Evolutionary conservation across 2,888 invertebrate species (phyloP), one percentile per base, ranked within the genome.

Genomic region (Strigamia maritima): DNA sequence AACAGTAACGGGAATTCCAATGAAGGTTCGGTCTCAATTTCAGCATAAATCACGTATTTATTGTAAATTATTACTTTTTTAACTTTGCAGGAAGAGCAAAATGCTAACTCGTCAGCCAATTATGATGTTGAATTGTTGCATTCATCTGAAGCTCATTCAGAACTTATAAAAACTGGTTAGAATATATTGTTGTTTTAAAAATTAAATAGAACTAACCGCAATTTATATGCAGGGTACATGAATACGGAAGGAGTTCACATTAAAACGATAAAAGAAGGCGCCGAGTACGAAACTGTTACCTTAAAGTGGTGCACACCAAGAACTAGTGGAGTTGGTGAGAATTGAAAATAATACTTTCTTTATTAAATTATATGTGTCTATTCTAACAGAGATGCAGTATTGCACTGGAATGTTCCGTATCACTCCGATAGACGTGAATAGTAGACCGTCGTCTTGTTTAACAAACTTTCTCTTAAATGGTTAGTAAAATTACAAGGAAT

Each of bases 121-220:
- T 99, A 99, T 84, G 98, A 99, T 85, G 99, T 99, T 0, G 98
- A 98, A 86, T 93, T 99, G 81, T 92, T 97, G 82, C 98, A 99
- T 85, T 91, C 94, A 0, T 90, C 91, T 10, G 90, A 92, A 19
- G 95, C 96, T 0, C 97, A 97, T 84, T 90, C 92, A 0, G 92
- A 94, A 0, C 90, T 95, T 65, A 88, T 94, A 38, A 90, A 89
- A 86, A 83, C 85, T 22, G 70, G 70, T 70, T 4, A 54, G 54
- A 19, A 22, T 54, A 7, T 4, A 7, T 54, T 74, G 26, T 12
- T n/a, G n/a, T n/a, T n/a, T 74, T 74, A 4, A 24, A 74, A 2
- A 74, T 12, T 4, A 16, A 70, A n/a, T 31, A 2, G 6, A 31
- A 31, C 31, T 2, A 31, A 31, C 2, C 26, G 2, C 2, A 16